These are phyloP conservation scores for Hucho hucho DNA, from an alignment of 2,113 vertebrate species.

Conservation along the genomic window DNA sequence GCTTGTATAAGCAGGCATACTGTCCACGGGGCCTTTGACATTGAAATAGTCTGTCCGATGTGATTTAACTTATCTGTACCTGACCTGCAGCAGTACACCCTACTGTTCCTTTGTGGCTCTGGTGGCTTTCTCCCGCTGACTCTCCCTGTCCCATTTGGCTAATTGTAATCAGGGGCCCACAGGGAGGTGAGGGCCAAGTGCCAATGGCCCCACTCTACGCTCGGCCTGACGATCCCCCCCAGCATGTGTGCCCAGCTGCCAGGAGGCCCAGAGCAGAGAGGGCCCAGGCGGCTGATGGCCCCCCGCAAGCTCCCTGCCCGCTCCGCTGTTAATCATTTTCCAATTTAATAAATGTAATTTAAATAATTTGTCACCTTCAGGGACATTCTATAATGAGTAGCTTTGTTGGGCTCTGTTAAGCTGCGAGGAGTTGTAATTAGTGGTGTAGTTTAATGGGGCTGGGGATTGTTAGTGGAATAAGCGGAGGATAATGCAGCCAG, in stretches of 20 bases:
- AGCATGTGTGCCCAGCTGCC: constrained; percentile 24
- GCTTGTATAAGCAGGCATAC: too few species aligned
- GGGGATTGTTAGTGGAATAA: constrained; percentile 34
- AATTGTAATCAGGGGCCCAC: constrained; percentile 22
- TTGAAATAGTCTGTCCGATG: too few species aligned
- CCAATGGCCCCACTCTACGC: constrained; percentile 12
- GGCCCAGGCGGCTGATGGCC: background rate
- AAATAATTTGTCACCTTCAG: constrained; percentile 56
- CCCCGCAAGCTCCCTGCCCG: constrained; percentile 11
- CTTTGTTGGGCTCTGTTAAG: constrained; percentile 48
- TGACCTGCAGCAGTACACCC: too few species aligned
- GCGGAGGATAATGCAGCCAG: constrained; percentile 30
- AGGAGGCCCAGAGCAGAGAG: background rate
- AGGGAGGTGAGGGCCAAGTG: constrained; percentile 17
- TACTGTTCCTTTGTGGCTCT: too few species aligned
- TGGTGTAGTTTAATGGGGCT: constrained; percentile 48
- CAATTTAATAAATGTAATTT: constrained; percentile 62
- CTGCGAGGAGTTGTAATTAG: constrained; percentile 53
- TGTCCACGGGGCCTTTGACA: too few species aligned
- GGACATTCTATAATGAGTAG: constrained; percentile 46
- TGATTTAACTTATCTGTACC: too few species aligned
- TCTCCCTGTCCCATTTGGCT: constrained; percentile 3
- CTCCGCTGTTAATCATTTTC: constrained; percentile 50
- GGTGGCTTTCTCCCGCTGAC: background rate
- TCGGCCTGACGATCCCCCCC: constrained; percentile 21